Evolutionary conservation across 1,140 invertebrate species (phyloP), one percentile per base, ranked within the genome.

Genomic region (Diabrotica undecimpunctata): DNA sequence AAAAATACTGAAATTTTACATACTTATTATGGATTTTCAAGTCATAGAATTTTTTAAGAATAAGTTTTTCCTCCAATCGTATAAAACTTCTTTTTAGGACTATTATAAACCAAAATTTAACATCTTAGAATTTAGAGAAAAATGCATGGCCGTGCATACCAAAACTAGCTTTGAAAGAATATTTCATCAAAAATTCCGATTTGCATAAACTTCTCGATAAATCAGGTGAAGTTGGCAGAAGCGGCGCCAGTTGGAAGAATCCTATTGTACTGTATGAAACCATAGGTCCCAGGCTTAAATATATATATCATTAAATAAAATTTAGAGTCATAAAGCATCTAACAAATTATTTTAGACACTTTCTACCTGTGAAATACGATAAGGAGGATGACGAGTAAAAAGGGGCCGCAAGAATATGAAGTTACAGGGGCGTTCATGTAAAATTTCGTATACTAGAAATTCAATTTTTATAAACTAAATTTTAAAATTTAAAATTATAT

Each of bases 301-400:
- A 46, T 46, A 46, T 46, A 46, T 46, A 46, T 46, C 41, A 46
- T 46, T 46, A 46, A 46, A 46, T 46, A 46, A 46, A 46, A 46
- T 46, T 46, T 46, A 46, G 25, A 46, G 41, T 46, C 41, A 46
- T 46, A 46, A 46, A 46, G n/a, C 41, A 46, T 46, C 41, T 46
- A 46, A 46, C 41, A 46, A 46, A 46, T 46, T 46, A 46, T 46
- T 46, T 46, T 46, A 46, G 41, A 46, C 41, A 46, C 41, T 46
- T 46, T 46, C 41, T 46, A 46, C 41, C 41, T 46, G 41, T 46
- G 41, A 46, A 46, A 46, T 46, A n/a, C 41, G 41, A 46, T 46
- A 46, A 46, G 41, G 41, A 46, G 41, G n/a, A 46, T 46, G 41
- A 46, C 41, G 41, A 46, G 41, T 46, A 46, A 46, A 46, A 46